Percentiles rank a stretch among this genome's conserved stretches.
These are phyloP conservation scores for Pterostichus niger DNA, from an alignment of 2,888 invertebrate genomes.

Conservation along the genomic window DNA sequence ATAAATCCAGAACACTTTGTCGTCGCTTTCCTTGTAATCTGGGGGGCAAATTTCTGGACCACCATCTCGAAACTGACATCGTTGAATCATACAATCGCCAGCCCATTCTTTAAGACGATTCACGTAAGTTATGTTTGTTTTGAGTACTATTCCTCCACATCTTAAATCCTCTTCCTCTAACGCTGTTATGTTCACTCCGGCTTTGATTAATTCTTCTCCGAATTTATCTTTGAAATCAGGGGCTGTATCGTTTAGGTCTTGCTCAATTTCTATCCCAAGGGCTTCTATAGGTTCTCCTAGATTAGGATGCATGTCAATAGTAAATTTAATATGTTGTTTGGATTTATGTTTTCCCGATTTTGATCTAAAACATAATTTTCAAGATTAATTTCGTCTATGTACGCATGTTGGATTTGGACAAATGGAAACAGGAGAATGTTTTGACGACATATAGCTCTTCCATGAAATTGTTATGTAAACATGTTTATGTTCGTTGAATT, in stretches of 20 bases:
- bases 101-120: conserved; percentile 81
- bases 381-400: not conserved
- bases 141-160: conserved; percentile 86
- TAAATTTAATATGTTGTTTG: conserved; percentile 81
- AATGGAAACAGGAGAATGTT: not conserved
- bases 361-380: conserved; percentile 35
- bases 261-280: conserved; percentile 87
- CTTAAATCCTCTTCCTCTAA: conserved; percentile 86
- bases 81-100: conserved; percentile 87
- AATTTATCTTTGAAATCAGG: conserved; percentile 87
- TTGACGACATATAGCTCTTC: not conserved
- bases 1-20: conserved; percentile 90
- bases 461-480: too few species aligned
- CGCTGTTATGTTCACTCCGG: conserved; percentile 86
- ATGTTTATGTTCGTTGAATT: too few species aligned
- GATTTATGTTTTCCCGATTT: conserved; percentile 68
- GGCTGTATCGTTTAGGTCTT: conserved; percentile 86
- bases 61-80: conserved; percentile 86
- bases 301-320: conserved; percentile 84
- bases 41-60: conserved; percentile 90
- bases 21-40: conserved; percentile 88
- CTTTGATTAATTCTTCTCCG: conserved; percentile 81
- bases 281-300: conserved; percentile 87
- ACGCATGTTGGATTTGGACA: not conserved
- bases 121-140: conserved; percentile 83